Conservation (phyloP, 2,888 invertebrate species). For the Baronia brevicornis region DNA sequence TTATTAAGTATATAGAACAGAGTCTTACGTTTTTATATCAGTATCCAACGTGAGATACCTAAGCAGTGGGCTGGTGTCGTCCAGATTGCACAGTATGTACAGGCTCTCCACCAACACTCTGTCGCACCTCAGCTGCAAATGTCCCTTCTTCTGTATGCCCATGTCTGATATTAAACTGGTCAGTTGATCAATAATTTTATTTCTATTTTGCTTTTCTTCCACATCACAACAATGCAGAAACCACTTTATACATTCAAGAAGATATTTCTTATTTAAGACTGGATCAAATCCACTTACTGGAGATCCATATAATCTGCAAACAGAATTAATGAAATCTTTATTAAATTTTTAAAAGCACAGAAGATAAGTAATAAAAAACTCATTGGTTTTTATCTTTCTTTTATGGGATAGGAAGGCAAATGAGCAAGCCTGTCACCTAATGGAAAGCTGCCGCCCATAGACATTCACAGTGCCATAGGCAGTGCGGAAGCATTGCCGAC, state of each 20-base stretch:
- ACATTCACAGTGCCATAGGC: too few species aligned
- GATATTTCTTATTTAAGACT: conserved; percentile 80
- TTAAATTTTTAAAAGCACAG: too few species aligned
- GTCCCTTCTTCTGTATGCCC: conserved; percentile 18
- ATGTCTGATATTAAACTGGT: conserved; percentile 19
- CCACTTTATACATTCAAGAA: conserved; percentile 82
- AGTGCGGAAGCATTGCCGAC: too few species aligned
- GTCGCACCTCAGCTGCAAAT: conserved; percentile 32
- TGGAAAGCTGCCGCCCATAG: too few species aligned
- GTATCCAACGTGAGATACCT: conserved; percentile 65
- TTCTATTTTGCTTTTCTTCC: conserved; percentile 28
- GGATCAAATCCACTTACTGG: conserved; percentile 77
- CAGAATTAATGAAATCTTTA: conserved; percentile 9
- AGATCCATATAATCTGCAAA: conserved; percentile 76
- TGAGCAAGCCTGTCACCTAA: too few species aligned
- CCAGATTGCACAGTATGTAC: conserved; percentile 80
- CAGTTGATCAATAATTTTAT: conserved; percentile 21
- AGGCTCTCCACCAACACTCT: conserved; percentile 78
- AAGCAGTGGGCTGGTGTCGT: conserved; percentile 70
- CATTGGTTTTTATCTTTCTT: too few species aligned
- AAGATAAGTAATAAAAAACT: too few species aligned
- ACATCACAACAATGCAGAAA: conserved; percentile 76
- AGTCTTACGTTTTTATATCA: conserved; percentile 58
- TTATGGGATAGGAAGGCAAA: too few species aligned
- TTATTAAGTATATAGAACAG: neutral